Evolutionary conservation across 2,888 invertebrate genomes (phyloP), one percentile per base, ranked within the genome.

Genomic region (Caenorhabditis uteleia): DNA sequence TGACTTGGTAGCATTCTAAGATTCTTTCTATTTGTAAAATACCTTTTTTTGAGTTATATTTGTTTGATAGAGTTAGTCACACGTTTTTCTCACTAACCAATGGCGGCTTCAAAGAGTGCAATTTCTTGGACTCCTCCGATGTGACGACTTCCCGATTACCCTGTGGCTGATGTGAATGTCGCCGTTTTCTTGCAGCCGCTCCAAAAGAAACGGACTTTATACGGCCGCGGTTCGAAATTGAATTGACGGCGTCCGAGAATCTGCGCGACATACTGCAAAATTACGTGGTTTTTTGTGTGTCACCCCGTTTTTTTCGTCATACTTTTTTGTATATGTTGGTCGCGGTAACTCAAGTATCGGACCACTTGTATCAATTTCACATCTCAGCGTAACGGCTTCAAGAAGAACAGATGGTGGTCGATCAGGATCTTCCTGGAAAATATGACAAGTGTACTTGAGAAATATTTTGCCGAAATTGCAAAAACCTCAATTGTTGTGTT

Each of bases 391-490:
- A 8, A 81, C 77, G 2, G 80, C 80, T n/a, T 81, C 81, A 6
- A 81, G 61, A n/a, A 81, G 53, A 18, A 81, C 77, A 23, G 78
- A 78, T 8, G 79, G 78, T 6, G 80, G 77, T 25, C 79, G 45
- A 31, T 79, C 77, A 23, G 69, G 67, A 23, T 75, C 73, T 40
- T 70, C 65, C 55, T 61, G 51, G 25, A 61, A 51, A 18, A 6
- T 36, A 33, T 27, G 16, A 21, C 42, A 25, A 27, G 43, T 21
- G 38, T 20, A 38, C 16, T 50, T 27, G 34, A 36, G 18, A 18
- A 39, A 12, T 29, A 26, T 12, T 20, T 18, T 16, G 26, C 7
- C 4, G 18, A 31, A 16, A 44, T 34, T 43, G 39, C 6, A 20
- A 12, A 14, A 4, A 60, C 60, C 56, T 67, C 61, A 47, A 70